Evolutionary conservation across 2,113 vertebrate species (phyloP).

Genomic region (Rhineura floridana): DNA sequence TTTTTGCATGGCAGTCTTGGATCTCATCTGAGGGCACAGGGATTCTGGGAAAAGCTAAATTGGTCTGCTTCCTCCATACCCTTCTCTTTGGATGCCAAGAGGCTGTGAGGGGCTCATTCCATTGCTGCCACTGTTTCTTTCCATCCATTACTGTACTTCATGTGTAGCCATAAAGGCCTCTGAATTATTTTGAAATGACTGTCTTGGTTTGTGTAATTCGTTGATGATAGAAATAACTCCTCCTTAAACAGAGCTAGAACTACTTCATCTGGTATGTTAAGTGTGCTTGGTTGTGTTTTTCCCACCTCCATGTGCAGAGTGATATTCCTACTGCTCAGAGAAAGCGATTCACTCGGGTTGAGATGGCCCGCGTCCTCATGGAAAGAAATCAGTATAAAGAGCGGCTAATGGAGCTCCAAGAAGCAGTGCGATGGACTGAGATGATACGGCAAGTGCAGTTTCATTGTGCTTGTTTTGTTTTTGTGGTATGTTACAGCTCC

Average conservation of each 20-base stretch:
- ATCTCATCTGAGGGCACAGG: no score
- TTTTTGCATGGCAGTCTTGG: background rate
- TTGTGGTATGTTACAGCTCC: background rate
- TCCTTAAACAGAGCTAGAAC: background rate
- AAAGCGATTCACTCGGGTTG: conserved; percentile 95
- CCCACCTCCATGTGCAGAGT: conserved; percentile 74
- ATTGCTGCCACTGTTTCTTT: background rate
- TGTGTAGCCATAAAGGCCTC: conserved; percentile 3
- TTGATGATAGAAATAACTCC: background rate
- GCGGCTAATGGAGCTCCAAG: conserved; percentile 97
- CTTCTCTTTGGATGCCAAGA: background rate
- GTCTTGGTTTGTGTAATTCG: conserved; percentile 12
- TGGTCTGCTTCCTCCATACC: background rate
- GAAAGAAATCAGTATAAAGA: conserved; percentile 99
- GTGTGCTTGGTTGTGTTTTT: conserved; percentile 11
- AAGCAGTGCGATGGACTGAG: conserved; percentile 97
- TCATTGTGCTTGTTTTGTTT: background rate
- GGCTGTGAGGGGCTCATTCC: background rate
- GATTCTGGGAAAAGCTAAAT: background rate
- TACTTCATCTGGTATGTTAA: background rate
- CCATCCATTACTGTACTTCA: background rate
- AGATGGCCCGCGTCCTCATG: conserved; percentile 98
- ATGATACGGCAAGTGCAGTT: conserved; percentile 89
- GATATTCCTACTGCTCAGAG: conserved; percentile 97
- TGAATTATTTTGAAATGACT: background rate